Evolutionary conservation across 2,797 vertebrate genomes (phyloP).

Genomic region (Phrynocephalus vlangalii): DNA sequence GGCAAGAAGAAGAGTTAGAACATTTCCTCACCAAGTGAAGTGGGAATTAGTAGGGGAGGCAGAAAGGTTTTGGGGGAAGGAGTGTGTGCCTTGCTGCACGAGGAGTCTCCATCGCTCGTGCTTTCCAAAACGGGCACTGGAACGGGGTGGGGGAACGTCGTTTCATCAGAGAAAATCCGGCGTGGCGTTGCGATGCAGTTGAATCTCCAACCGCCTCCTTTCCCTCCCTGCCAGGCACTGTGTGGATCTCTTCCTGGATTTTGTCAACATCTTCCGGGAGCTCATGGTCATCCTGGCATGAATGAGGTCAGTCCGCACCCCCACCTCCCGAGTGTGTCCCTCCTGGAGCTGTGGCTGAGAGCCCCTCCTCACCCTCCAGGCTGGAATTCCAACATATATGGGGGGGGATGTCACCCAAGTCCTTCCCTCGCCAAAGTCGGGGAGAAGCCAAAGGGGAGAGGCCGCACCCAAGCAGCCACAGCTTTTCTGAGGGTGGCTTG

Average conservation of each 20-base stretch:
- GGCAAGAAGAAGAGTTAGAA: not conserved
- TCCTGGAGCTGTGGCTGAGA: not conserved
- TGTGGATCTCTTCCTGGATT: conserved; percentile 94
- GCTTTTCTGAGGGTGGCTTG: not conserved
- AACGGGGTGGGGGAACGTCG: not conserved
- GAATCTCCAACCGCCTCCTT: not conserved
- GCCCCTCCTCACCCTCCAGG: too few species aligned
- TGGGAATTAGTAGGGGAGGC: not conserved
- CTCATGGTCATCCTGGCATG: conserved; percentile 94
- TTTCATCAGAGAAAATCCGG: not conserved
- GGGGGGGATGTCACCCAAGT: too few species aligned
- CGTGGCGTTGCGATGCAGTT: accelerated
- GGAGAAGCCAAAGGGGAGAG: not conserved
- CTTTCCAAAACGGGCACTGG: too few species aligned
- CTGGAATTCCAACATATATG: too few species aligned
- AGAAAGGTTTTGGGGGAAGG: too few species aligned
- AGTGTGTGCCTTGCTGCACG: not conserved
- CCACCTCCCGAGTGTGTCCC: not conserved
- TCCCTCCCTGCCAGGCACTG: conserved; percentile 85
- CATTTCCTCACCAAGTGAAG: not conserved
- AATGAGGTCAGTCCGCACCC: conserved; percentile 81
- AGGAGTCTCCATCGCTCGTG: not conserved
- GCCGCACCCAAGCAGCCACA: not conserved
- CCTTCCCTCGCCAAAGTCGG: not conserved
- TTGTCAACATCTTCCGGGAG: conserved; percentile 95